Percentiles rank a stretch among this genome's conserved stretches.
Evolutionary conservation across 2,888 invertebrate species (phyloP).

Genomic region (Buathra laborator): DNA sequence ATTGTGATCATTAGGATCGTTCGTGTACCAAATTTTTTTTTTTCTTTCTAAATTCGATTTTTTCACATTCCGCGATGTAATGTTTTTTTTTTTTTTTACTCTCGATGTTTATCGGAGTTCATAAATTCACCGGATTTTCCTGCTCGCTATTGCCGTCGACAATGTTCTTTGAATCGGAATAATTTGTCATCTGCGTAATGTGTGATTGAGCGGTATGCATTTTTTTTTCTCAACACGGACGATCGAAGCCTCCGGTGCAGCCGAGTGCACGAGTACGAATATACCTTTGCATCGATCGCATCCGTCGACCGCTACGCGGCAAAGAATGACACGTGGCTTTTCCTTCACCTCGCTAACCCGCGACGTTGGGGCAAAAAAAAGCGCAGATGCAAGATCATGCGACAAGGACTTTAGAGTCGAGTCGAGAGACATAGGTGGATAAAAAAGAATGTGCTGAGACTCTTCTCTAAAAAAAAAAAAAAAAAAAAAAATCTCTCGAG

Average conservation of each 20-base stretch:
- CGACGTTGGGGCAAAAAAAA: constrained; percentile 64
- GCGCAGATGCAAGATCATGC: constrained; percentile 44
- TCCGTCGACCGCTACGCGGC: background rate
- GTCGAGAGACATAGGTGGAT: constrained; percentile 42
- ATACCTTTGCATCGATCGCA: constrained; percentile 40
- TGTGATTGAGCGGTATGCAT: background rate
- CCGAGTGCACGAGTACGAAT: constrained; percentile 6
- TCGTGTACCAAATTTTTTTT: no score
- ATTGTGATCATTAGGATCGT: no score
- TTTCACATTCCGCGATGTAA: background rate
- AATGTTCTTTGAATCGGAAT: background rate
- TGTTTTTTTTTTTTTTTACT: background rate
- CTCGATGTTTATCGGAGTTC: background rate
- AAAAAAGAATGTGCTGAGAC: constrained; percentile 24
- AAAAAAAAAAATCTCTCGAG: constrained; percentile 12
- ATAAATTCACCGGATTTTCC: background rate
- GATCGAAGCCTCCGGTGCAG: background rate
- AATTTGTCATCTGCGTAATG: background rate
- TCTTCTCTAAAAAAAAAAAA: constrained; percentile 15
- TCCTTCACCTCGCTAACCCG: constrained; percentile 73
- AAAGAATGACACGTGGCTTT: constrained; percentile 69
- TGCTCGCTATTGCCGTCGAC: background rate
- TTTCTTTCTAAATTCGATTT: no score
- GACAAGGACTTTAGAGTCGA: constrained; percentile 46
- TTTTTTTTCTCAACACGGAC: background rate